These are phyloP conservation scores for Pocillopora meandrina DNA, from an alignment of 92 coral and sea anemone species.

Conservation along the genomic window DNA sequence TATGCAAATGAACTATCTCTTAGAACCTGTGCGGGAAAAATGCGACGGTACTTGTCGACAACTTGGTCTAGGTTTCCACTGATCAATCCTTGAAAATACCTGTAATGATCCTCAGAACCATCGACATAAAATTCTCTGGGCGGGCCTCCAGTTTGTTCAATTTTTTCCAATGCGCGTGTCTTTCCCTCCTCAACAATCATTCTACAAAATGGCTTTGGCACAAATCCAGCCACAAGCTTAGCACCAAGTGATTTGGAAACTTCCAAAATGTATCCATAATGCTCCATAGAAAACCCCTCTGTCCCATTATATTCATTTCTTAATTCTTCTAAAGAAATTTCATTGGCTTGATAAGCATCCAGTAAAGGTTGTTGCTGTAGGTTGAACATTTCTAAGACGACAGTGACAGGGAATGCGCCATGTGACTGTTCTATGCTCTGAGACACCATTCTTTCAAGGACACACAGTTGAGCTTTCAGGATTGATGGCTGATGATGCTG, in stretches of 20 bases:
- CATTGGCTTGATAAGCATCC: constrained; percentile 64
- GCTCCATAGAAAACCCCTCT: constrained; percentile 69
- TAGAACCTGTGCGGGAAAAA: constrained; percentile 75
- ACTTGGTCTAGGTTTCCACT: constrained; percentile 67
- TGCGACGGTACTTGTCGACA: constrained; percentile 73
- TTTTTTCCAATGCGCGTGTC: constrained; percentile 44
- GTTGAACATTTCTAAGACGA: constrained; percentile 82
- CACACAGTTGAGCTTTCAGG: constrained; percentile 80
- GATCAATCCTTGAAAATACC: constrained; percentile 76
- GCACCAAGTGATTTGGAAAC: constrained; percentile 68
- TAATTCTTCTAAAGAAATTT: constrained; percentile 70
- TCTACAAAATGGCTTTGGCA: constrained; percentile 62
- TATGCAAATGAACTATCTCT: constrained; percentile 80
- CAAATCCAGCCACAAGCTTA: constrained; percentile 75
- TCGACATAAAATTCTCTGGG: constrained; percentile 60
- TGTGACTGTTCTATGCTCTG: constrained; percentile 27
- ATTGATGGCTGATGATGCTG: constrained; percentile 74
- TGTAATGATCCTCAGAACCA: constrained; percentile 81
- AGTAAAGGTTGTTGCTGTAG: constrained; percentile 71
- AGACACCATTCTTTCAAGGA: constrained; percentile 79
- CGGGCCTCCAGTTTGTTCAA: constrained; percentile 57
- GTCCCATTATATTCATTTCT: constrained; percentile 61
- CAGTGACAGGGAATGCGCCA: constrained; percentile 38
- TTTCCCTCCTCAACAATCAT: constrained; percentile 67
- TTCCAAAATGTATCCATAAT: constrained; percentile 70